phyloP scores from a whole-genome alignment of 2,113 vertebrate species.

The Xiphophorus maculatus region DNA sequence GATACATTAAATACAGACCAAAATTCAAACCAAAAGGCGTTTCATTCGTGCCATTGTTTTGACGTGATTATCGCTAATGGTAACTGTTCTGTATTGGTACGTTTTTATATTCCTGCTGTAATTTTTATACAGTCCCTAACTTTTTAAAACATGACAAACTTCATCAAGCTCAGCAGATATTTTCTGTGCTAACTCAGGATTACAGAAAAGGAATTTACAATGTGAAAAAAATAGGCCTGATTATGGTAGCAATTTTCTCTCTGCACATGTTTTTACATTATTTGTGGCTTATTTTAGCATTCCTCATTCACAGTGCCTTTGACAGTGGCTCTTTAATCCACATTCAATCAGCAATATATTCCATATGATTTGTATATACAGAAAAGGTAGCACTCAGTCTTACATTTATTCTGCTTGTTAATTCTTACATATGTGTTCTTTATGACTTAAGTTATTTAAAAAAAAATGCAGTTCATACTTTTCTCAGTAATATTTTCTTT shows the following conservation, averaged over 20 bases:
- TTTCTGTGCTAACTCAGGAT: not conserved
- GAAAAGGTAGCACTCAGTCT: not conserved
- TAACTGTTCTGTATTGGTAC: too few species aligned
- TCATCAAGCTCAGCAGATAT: not conserved
- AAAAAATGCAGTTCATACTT: conserved; percentile 1
- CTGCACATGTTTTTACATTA: not conserved
- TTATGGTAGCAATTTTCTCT: not conserved
- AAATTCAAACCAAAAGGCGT: not conserved
- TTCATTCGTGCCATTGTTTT: not conserved
- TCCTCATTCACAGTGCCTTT: conserved; percentile 42
- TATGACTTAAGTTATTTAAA: conserved; percentile 33
- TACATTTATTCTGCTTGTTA: conserved; percentile 18
- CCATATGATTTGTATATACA: conserved; percentile 19
- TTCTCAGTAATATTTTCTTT: conserved; percentile 3
- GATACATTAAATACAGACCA: not conserved
- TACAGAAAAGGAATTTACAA: not conserved
- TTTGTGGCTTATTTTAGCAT: not conserved
- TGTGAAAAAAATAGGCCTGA: not conserved
- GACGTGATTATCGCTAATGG: not conserved
- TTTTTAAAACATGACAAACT: not conserved
- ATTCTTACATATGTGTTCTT: conserved; percentile 6
- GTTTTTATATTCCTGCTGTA: not conserved
- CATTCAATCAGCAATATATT: conserved; percentile 12
- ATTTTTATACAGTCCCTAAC: not conserved
- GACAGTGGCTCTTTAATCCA: not conserved